Evolutionary conservation across 2,888 invertebrate species (phyloP).

Genomic region (Eupithecia centaureata): DNA sequence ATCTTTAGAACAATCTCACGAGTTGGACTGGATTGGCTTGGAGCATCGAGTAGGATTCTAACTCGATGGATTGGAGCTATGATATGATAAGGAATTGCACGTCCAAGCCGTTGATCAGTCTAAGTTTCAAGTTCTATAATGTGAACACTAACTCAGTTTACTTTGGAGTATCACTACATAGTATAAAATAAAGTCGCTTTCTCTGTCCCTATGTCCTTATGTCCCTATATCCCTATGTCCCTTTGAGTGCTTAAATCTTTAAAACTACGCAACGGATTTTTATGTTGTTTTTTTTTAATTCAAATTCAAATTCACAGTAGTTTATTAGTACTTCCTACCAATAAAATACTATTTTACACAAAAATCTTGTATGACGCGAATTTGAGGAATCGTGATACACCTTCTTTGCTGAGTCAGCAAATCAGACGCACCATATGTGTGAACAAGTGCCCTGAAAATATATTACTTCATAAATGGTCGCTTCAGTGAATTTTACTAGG

Average conservation of each 20-base stretch:
- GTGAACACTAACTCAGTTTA: not conserved
- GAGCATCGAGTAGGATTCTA: not conserved
- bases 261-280: too few relatives aligned
- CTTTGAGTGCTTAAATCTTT: too few relatives aligned
- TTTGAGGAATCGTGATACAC: not conserved
- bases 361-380: not conserved
- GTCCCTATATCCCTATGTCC: too few relatives aligned
- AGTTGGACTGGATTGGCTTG: not conserved
- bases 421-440: conserved; percentile 3
- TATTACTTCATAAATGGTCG: not conserved
- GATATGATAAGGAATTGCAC: conserved; percentile 1
- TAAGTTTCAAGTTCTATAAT: not conserved
- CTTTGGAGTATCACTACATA: too few relatives aligned
- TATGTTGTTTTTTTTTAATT: too few relatives aligned
- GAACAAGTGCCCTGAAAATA: not conserved
- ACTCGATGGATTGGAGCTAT: not conserved
- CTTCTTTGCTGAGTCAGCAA: not conserved
- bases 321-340: too few relatives aligned
- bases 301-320: too few relatives aligned
- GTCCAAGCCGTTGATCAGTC: conserved; percentile 19
- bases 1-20: not conserved
- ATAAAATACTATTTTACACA: not conserved
- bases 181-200: too few relatives aligned
- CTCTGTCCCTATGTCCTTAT: too few relatives aligned
- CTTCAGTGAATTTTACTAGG: not conserved